Percentiles rank a stretch among this genome's conserved stretches.
Conservation (phyloP, 2,797 vertebrate species). For the Pseudochaenichthys georgianus region DNA sequence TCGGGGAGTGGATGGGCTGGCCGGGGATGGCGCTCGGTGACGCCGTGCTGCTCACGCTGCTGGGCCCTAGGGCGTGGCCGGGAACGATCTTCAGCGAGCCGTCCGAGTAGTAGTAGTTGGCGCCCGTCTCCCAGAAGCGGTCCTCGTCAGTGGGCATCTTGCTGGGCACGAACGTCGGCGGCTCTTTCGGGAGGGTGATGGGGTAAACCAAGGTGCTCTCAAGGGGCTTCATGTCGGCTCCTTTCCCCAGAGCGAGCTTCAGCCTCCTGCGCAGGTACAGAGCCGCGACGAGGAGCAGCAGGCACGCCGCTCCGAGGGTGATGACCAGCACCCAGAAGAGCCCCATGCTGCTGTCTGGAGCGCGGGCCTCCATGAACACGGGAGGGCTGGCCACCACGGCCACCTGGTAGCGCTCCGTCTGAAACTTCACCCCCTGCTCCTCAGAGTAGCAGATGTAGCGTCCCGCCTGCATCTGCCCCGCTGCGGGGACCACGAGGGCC, state of each 20-base stretch:
- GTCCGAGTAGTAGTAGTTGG: slow-evolving; percentile 95
- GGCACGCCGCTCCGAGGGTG: slow-evolving; percentile 90
- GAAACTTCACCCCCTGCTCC: slow-evolving; percentile 90
- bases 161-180: slow-evolving; percentile 91
- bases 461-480: slow-evolving; percentile 86
- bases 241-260: slow-evolving; percentile 91
- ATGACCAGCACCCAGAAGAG: slow-evolving; percentile 94
- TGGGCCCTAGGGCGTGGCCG: slow-evolving; percentile 91
- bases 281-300: slow-evolving; percentile 90
- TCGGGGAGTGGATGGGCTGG: slow-evolving; percentile 92
- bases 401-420: slow-evolving; percentile 90
- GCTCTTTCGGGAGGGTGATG: slow-evolving; percentile 93
- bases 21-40: slow-evolving; percentile 92
- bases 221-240: slow-evolving; percentile 89
- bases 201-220: slow-evolving; percentile 96
- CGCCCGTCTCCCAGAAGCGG: slow-evolving; percentile 95
- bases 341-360: slow-evolving; percentile 91
- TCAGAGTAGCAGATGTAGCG: slow-evolving; percentile 92
- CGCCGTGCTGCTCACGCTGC: slow-evolving; percentile 84
- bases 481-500: slow-evolving; percentile 89
- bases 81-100: slow-evolving; percentile 98
- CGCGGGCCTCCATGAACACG: slow-evolving; percentile 89
- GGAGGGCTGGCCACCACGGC: slow-evolving; percentile 88
- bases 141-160: slow-evolving; percentile 91
- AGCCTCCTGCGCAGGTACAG: slow-evolving; percentile 91